These are phyloP conservation scores for Trichogramma dendrolimi DNA, from an alignment of 2,888 invertebrate species.

Conservation along the genomic window DNA sequence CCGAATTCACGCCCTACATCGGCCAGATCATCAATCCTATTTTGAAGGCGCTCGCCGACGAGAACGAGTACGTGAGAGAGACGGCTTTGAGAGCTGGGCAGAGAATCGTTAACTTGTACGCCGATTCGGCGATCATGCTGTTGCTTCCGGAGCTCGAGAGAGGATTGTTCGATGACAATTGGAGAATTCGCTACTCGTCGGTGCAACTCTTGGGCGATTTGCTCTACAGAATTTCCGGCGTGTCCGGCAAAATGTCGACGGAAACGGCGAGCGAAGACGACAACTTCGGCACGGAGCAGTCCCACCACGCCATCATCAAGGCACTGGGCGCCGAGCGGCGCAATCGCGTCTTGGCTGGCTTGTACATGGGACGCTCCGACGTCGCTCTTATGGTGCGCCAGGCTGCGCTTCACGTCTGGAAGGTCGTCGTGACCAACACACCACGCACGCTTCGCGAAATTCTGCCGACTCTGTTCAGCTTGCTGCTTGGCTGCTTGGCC, in stretches of 20 bases:
- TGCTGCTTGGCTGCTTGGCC: constrained; percentile 89
- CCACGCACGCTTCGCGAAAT: constrained; percentile 95
- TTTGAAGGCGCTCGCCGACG: constrained; percentile 94
- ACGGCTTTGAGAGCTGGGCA: constrained; percentile 96
- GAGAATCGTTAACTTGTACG: constrained; percentile 92
- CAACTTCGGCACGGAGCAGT: constrained; percentile 97
- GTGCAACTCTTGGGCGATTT: constrained; percentile 94
- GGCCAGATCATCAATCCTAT: constrained; percentile 96
- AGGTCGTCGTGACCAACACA: constrained; percentile 97
- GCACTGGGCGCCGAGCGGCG: constrained; percentile 85
- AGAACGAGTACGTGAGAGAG: constrained; percentile 96
- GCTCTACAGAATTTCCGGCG: constrained; percentile 92
- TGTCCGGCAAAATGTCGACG: constrained; percentile 98
- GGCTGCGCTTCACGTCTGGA: constrained; percentile 98
- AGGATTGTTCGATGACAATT: constrained; percentile 96
- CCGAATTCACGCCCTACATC: constrained; percentile 92
- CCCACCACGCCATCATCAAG: constrained; percentile 84
- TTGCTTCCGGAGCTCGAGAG: constrained; percentile 89
- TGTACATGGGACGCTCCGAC: constrained; percentile 97
- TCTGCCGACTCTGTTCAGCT: constrained; percentile 85
- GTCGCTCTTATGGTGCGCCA: constrained; percentile 95
- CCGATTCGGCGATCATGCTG: constrained; percentile 88
- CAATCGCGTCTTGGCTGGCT: constrained; percentile 86
- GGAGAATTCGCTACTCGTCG: constrained; percentile 90
- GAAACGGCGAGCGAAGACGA: constrained; percentile 98